Evolutionary conservation across 1,140 invertebrate species (phyloP), one percentile per base, ranked within the genome.

Genomic region (Palaemon carinicauda): DNA sequence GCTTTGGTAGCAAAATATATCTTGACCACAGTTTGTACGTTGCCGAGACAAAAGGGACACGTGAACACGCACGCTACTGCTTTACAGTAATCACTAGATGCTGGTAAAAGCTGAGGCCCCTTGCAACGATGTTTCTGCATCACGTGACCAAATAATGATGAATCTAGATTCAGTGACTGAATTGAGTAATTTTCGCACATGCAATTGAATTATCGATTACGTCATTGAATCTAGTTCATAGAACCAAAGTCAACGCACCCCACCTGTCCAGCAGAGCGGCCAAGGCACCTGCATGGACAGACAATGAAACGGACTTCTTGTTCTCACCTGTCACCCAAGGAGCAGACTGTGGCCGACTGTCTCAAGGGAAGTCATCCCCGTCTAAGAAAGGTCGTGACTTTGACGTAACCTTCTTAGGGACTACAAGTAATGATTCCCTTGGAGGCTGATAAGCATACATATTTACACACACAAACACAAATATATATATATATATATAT

Each of bases 111-210:
- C 17, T 51, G 51, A 50, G n/a, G 12, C 51, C 41, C 41, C 29
- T 24, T 17, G 31, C 65, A 31, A 27, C 24, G 82, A 85, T 85
- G 82, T 85, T 85, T 78, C 82, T 79, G 82, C 82, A 85, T 85
- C 51, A 27, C 73, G 71, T 85, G 82, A 85, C 78, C 82, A 85
- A 85, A 60, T 33, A 50, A 27, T 31, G 14, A 60, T 52, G 78
- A n/a, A 75, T 85, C 82, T 85, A 73, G 82, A 77, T 52, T 85
- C 82, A 85, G 54, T 54, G 74, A 78, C 74, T 41, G 17, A 41
- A 71, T 50, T 50, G 17, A 24, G 24, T 82, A 50, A 50, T 12
- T 19, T 24, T 53, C 50, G 17, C 29, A 69, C 50, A 73, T 50
- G 33, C 75, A 27, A 29, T 21, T 27, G 24, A 52, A 52, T 79